Evolutionary conservation across 2,797 vertebrate species (phyloP), one percentile per base, ranked within the genome.

Genomic region (Tinamus major): DNA sequence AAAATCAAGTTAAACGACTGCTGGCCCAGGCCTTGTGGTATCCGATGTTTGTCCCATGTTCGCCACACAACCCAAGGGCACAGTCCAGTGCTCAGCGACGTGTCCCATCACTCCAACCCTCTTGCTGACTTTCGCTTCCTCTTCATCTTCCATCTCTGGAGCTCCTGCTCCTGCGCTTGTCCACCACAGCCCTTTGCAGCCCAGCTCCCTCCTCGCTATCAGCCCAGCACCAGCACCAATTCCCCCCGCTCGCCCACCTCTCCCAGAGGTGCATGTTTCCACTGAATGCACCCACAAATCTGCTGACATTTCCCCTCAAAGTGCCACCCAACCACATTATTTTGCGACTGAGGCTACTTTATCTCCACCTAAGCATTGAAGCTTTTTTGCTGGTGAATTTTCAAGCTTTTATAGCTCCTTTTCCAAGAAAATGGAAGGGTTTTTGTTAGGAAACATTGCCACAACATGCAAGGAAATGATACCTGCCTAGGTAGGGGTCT

Each of bases 191-290:
- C 11, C 41, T 79, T 41, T 4, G 27, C 49, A 53, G 35, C 19
- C 51, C 39, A 39, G 12, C 19, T 37, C 19, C 39, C 29, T 10
- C 10, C 41, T 39, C 29, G 1, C 2, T 5, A 5, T 19, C 24
- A 29, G n/a, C 12, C 0, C 8, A 7, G 33, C 15, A 0, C 8
- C 53, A 31, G 7, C 26, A 5, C 0, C 2, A 0, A 8, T 74
- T 15, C 13, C 19, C 27, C 51, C 31, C 1, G 16, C 37, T 35
- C 3, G 1, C 33, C 42, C 9, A 42, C 37, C 2, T 3, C 33
- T 41, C 51, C 39, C 17, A 13, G 20, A 29, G 51, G 29, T 31
- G 26, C 0, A 10, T 0, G 0, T 14, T 3, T 35, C 31, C 24
- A 1, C 1, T 1, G 6, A 69, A 48, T 37, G 3, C 3, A 0